Evolutionary conservation across 2,888 invertebrate genomes (phyloP).

Genomic region (Thumatha senex): DNA sequence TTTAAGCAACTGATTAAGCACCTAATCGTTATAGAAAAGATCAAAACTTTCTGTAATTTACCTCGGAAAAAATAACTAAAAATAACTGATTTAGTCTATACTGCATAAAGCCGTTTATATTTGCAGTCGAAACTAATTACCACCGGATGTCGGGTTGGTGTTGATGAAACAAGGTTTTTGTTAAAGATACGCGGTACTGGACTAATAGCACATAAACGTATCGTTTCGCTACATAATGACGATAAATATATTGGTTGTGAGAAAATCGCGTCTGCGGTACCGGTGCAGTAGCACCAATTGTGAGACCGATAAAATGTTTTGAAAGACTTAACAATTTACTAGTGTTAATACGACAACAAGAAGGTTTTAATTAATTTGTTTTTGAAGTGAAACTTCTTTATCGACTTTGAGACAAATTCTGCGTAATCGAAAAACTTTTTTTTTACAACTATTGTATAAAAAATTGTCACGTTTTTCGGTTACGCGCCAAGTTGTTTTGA

Average conservation of each 20-base stretch:
- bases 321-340: constrained; percentile 33
- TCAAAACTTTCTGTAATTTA: too few species aligned
- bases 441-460: too few species aligned
- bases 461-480: too few species aligned
- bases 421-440: too few species aligned
- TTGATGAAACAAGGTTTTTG: constrained; percentile 74
- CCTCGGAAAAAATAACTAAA: background rate
- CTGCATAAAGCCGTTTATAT: constrained; percentile 44
- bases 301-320: constrained; percentile 50
- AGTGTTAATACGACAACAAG: constrained; percentile 42
- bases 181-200: constrained; percentile 59
- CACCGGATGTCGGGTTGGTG: constrained; percentile 55
- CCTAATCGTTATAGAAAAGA: too few species aligned
- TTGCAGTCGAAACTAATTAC: constrained; percentile 66
- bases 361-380: background rate
- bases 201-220: constrained; percentile 61
- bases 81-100: background rate
- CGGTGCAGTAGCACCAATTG: constrained; percentile 16
- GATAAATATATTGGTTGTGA: constrained; percentile 61
- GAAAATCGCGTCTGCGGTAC: constrained; percentile 25
- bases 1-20: too few species aligned
- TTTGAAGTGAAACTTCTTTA: too few species aligned
- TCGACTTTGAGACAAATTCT: too few species aligned
- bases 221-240: constrained; percentile 53
- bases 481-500: too few species aligned